Percentiles rank a stretch among this genome's conserved stretches.
These are phyloP conservation scores for Trematocara marginatum DNA, from an alignment of 2,113 vertebrate species.

Conservation along the genomic window DNA sequence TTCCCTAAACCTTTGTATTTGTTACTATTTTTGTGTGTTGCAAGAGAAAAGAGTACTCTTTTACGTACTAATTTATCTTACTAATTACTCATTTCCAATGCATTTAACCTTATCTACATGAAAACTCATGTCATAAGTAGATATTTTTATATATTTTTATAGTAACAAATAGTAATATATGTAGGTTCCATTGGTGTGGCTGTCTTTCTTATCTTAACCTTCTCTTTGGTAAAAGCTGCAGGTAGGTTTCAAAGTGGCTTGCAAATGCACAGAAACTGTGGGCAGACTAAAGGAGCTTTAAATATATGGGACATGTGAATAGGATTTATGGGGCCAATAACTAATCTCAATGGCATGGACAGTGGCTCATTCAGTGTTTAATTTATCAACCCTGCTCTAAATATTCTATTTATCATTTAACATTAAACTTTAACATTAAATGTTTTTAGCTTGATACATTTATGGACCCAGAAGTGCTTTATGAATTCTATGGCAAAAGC, in stretches of 20 bases:
- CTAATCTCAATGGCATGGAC: neutral
- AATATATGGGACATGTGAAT: neutral
- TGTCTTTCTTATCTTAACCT: neutral
- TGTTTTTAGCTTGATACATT: neutral
- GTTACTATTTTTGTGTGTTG: neutral
- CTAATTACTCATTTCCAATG: neutral
- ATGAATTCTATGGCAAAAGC: neutral
- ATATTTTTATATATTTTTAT: neutral
- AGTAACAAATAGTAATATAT: neutral
- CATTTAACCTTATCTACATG: neutral
- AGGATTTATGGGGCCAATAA: neutral
- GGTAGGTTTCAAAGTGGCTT: neutral
- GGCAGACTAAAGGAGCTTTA: neutral
- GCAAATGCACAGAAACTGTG: neutral
- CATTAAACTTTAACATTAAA: neutral
- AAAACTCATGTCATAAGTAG: neutral
- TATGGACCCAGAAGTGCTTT: neutral
- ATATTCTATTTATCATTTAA: neutral
- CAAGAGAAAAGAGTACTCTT: neutral
- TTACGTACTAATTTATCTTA: neutral
- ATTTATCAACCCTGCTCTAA: neutral
- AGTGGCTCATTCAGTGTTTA: neutral
- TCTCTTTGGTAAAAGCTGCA: neutral
- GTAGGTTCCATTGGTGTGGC: neutral
- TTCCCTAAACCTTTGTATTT: neutral